phyloP scores from a whole-genome alignment of 2,113 vertebrate species.

The Boulengeromyrus knoepffleri region DNA sequence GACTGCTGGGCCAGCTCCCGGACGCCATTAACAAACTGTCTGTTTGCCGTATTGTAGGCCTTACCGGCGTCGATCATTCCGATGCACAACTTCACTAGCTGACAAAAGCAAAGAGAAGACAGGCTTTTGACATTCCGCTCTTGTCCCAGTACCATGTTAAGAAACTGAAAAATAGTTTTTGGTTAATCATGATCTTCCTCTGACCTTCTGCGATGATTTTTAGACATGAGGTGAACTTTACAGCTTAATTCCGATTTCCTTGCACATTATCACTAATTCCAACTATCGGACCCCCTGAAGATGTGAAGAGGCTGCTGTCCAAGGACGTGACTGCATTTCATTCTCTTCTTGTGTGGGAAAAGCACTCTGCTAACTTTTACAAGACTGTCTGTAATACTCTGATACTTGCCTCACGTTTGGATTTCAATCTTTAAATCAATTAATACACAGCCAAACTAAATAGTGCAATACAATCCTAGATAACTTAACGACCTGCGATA shows the following conservation, averaged over 20 bases:
- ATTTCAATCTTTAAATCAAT: neutral
- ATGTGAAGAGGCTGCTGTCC: neutral
- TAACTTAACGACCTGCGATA: neutral
- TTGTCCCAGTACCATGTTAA: neutral
- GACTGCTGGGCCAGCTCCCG: constrained; percentile 91
- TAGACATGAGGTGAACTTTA: neutral
- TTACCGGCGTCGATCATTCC: constrained; percentile 97
- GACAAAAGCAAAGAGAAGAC: constrained; percentile 23
- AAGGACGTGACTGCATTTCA: neutral
- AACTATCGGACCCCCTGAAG: neutral
- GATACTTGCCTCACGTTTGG: neutral
- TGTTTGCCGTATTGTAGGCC: constrained; percentile 91
- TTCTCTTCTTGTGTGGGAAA: neutral
- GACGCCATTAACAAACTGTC: constrained; percentile 91
- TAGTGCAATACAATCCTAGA: neutral
- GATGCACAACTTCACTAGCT: constrained; percentile 97
- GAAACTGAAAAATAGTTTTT: neutral
- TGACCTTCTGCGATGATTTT: neutral
- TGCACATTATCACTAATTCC: neutral
- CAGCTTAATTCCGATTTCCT: neutral
- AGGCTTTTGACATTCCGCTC: neutral
- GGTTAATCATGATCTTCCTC: neutral
- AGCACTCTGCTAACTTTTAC: neutral
- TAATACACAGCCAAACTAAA: neutral
- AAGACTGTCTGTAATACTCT: neutral